Conservation (phyloP, 2,888 invertebrate species). For the Pachymerium ferrugineum region DNA sequence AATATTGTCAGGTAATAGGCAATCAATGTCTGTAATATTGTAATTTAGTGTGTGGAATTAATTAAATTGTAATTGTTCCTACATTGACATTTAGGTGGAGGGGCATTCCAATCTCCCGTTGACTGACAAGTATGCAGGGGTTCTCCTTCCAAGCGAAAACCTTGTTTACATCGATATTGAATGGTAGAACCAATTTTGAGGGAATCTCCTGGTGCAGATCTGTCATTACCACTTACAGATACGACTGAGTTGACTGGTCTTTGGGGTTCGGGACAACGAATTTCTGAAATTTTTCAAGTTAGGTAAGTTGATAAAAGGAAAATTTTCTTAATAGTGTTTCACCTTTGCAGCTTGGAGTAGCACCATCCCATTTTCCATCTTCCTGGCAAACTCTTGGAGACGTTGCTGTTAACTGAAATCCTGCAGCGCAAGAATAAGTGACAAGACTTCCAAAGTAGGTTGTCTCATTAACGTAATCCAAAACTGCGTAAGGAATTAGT, state of each 20-base stretch:
- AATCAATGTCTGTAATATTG: slow-evolving; percentile 59
- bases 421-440: slow-evolving; percentile 69
- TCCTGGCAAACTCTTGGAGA: slow-evolving; percentile 66
- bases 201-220: slow-evolving; percentile 47
- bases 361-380: slow-evolving; percentile 75
- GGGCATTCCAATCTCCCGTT: slow-evolving; percentile 40
- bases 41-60: background rate
- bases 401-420: slow-evolving; percentile 73
- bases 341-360: slow-evolving; percentile 81
- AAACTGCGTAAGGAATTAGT: slow-evolving; percentile 68
- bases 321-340: slow-evolving; percentile 37
- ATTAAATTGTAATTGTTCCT: background rate
- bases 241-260: slow-evolving; percentile 78
- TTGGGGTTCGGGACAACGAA: slow-evolving; percentile 76
- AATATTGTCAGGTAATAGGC: slow-evolving; percentile 67
- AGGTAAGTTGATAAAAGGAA: background rate
- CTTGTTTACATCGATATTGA: slow-evolving; percentile 41
- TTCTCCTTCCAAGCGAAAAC: slow-evolving; percentile 41
- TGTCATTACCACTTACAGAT: slow-evolving; percentile 83
- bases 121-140: slow-evolving; percentile 40
- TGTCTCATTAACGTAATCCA: slow-evolving; percentile 68
- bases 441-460: slow-evolving; percentile 77
- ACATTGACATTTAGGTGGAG: slow-evolving; percentile 40
- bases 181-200: slow-evolving; percentile 42
- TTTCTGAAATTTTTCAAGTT: too few relatives aligned